Conservation (phyloP, 2,888 invertebrate species). For the Lutraria lutraria region DNA sequence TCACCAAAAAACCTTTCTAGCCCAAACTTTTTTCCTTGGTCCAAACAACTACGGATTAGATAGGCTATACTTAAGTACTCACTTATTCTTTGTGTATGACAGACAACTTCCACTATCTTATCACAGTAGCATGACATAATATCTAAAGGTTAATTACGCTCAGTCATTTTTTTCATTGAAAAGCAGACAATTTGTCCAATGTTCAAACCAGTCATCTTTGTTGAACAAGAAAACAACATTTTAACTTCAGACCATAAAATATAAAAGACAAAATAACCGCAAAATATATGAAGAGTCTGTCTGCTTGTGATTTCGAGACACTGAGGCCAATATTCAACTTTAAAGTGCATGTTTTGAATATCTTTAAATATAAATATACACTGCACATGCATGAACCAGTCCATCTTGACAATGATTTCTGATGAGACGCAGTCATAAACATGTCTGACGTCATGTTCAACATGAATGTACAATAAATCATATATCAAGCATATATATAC, state of each 20-base stretch:
- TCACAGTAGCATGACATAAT: too few species aligned
- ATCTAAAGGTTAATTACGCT: too few species aligned
- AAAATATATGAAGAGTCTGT: not conserved
- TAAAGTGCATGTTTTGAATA: not conserved
- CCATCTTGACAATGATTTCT: not conserved
- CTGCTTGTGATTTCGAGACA: not conserved
- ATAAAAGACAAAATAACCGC: not conserved
- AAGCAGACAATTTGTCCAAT: not conserved
- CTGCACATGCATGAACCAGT: not conserved
- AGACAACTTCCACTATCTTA: too few species aligned
- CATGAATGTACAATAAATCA: conserved; percentile 15
- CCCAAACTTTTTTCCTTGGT: too few species aligned
- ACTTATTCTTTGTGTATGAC: too few species aligned
- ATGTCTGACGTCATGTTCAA: not conserved
- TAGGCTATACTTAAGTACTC: too few species aligned
- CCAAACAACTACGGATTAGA: too few species aligned
- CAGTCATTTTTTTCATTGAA: not conserved
- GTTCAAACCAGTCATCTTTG: not conserved
- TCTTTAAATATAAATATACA: not conserved
- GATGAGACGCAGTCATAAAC: not conserved
- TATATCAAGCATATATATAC: not conserved
- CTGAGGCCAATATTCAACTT: not conserved
- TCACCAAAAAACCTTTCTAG: too few species aligned
- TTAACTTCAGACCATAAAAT: not conserved
- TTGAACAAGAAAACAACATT: not conserved